These are phyloP conservation scores for Streblospio benedicti DNA, from an alignment of 1,140 invertebrate genomes.

Conservation along the genomic window DNA sequence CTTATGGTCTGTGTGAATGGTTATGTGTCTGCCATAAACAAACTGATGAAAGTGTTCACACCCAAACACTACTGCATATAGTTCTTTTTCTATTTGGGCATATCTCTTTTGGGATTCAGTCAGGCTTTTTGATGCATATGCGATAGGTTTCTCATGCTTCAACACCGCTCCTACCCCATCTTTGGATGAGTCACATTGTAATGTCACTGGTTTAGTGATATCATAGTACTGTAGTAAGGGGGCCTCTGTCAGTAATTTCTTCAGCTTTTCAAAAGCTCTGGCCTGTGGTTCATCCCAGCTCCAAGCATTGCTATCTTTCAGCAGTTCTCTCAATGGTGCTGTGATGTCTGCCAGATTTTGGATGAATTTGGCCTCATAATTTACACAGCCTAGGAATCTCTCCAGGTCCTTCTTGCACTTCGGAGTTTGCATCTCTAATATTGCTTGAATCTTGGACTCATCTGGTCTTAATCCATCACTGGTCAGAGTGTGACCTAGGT, in stretches of 20 bases:
- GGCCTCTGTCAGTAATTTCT: constrained; percentile 18
- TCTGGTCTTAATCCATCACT: constrained; percentile 41
- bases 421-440: constrained; percentile 25
- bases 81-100: constrained; percentile 49
- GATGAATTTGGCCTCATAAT: constrained; percentile 24
- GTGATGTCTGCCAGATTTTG: constrained; percentile 8
- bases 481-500: too few relatives aligned
- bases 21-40: constrained; percentile 33
- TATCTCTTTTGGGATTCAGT: constrained; percentile 45
- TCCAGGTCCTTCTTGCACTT: constrained; percentile 17
- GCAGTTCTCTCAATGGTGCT: constrained; percentile 2
- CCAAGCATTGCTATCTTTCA: constrained; percentile 3
- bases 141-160: constrained; percentile 45
- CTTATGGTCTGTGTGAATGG: constrained; percentile 37
- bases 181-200: constrained; percentile 28
- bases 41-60: constrained; percentile 42
- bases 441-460: constrained; percentile 39
- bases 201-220: constrained; percentile 14
- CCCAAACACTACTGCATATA: constrained; percentile 48
- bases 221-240: constrained; percentile 28
- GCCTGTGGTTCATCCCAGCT: constrained; percentile 1
- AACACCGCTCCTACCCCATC: constrained; percentile 43
- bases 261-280: constrained; percentile 20
- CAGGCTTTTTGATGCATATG: constrained; percentile 45
- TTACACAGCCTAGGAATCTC: constrained; percentile 24